Percentiles rank a stretch among this genome's conserved stretches.
Evolutionary conservation across 2,888 invertebrate species (phyloP).

Genomic region (Ichneumon xanthorius): DNA sequence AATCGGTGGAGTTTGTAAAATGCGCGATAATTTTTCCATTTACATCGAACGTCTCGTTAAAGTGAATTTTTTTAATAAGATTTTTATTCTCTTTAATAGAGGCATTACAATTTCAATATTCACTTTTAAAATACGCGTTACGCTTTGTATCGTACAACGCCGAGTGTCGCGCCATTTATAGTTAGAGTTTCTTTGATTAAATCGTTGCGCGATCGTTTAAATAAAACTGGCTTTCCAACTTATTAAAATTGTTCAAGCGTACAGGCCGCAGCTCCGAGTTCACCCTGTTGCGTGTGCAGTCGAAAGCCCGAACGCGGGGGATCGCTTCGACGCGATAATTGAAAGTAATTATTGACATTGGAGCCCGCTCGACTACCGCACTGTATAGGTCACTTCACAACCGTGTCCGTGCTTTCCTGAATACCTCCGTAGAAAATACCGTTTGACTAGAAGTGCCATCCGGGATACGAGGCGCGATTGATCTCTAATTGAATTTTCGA

Average conservation of each 20-base stretch:
- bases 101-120: background rate
- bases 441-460: background rate
- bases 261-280: background rate
- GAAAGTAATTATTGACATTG: conserved; percentile 28
- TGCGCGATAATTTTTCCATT: background rate
- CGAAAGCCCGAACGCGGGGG: background rate
- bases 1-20: background rate
- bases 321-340: conserved; percentile 4
- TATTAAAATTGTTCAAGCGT: background rate
- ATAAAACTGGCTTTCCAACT: background rate
- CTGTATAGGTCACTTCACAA: background rate
- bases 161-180: background rate
- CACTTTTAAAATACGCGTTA: background rate
- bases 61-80: too few relatives aligned
- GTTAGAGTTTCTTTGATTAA: background rate
- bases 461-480: background rate
- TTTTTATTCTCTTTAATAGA: background rate
- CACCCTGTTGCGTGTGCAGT: background rate
- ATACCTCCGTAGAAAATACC: background rate
- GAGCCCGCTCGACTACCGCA: background rate
- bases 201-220: background rate
- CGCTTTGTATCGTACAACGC: background rate
- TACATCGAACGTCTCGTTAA: background rate
- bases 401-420: background rate
- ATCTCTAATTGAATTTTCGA: conserved; percentile 17